Base-by-base conservation (phyloP, 2,797 vertebrate species). In the Poeciliopsis presidionis region DNA sequence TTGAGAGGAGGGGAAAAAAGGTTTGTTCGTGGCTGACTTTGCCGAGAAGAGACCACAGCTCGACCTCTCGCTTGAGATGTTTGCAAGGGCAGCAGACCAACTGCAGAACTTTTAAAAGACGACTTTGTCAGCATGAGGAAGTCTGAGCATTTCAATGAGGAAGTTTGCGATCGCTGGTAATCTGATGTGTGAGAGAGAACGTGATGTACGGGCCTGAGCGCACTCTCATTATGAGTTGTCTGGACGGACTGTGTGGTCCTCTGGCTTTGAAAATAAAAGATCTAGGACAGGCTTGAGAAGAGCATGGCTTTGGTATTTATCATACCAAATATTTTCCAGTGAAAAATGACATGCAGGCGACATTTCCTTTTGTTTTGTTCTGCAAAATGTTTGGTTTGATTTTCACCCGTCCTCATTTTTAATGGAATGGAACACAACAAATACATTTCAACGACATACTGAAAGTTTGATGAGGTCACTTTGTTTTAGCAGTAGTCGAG, bases 1-100 rank as follows among this genome's bases (percentile, higher is more conserved):
- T 36, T 46, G 28, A 61, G 33, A 0, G 30, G 1, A 0, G 18
- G 18, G 3, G 3, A 30, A 43, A 46, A 30, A 65, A 12, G 9
- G n/a, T 77, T 49, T 61, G 33, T 11, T 3, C 11, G 53, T 13
- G 74, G 36, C 36, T 45, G 22, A n/a, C 0, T 3, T 8, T n/a
- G 28, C 33, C 47, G 3, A 70, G 4, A 5, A n/a, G 72, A 82
- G 84, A 16, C 78, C 74, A 0, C 81, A 3, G 45, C 43, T 76
- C 36, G 78, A 84, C 81, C 78, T 1, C 79, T 49, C 13, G 36
- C 79, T 79, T 43, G 45, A 49, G 28, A 20, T 74, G n/a, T 13
- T 39, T 47, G 16, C 5, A 74, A 4, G 1, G 2, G 28, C 41
- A 46, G n/a, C 41, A 45, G 20, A 16, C 11, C 49, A 12, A n/a